Percentiles rank a stretch among this genome's conserved stretches.
Evolutionary conservation across 2,113 vertebrate species (phyloP).

Genomic region (Raja brachyura): DNA sequence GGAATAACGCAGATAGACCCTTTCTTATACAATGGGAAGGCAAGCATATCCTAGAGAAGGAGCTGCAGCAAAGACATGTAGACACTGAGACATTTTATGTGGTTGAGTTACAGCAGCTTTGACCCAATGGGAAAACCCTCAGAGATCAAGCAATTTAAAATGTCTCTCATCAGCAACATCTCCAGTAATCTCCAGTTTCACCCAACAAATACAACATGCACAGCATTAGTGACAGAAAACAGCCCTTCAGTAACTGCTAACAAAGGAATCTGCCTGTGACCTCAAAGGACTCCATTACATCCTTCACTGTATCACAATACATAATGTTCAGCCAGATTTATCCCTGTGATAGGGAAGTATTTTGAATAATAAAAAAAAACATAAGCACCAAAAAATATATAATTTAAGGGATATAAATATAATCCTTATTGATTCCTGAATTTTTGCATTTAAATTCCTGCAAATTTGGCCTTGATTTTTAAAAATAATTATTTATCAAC

Average conservation of each 20-base stretch:
- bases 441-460: neutral
- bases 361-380: neutral
- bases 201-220: neutral
- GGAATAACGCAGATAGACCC: neutral
- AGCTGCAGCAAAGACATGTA: neutral
- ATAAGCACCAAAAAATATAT: neutral
- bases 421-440: neutral
- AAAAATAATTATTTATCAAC: neutral
- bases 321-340: neutral
- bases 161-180: neutral
- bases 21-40: neutral
- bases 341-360: neutral
- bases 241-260: neutral
- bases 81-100: neutral
- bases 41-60: neutral
- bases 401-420: neutral
- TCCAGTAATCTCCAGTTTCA: neutral
- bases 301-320: neutral
- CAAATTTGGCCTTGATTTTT: neutral
- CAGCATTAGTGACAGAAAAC: neutral
- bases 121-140: neutral
- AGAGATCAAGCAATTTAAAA: neutral
- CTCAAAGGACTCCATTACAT: neutral
- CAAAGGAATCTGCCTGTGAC: neutral
- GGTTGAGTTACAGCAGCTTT: neutral